Evolutionary conservation across 1,140 invertebrate genomes (phyloP), one percentile per base, ranked within the genome.

Genomic region (Atta colombica): DNA sequence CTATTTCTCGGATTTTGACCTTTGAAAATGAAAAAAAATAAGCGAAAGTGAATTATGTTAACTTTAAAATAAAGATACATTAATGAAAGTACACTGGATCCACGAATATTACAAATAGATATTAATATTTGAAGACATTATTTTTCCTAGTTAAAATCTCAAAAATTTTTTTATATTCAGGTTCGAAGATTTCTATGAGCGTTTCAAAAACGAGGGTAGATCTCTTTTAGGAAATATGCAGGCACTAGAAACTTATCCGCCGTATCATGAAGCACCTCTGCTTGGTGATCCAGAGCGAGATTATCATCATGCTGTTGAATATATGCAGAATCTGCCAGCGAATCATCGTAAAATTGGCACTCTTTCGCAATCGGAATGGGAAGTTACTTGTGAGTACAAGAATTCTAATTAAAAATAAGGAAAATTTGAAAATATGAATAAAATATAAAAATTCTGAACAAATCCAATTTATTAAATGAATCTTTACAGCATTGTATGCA

Each of bases 301-400:
- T 92, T 99, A 98, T 96, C 93, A 95, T 66, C 97, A 98, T 95
- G 97, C 97, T 12, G 94, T 96, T 69, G 94, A 96, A 14, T 96
- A 96, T 93, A 95, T 96, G 88, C 95, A 96, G 85, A 96, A 90
- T 85, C 81, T 92, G 85, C 94, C 92, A 88, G 51, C 60, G 6
- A 94, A 91, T 92, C 91, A 92, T 93, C 93, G 93, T n/a, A 95
- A 94, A 80, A 94, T 98, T 86, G 97, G 97, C 25, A 99, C 99
- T 18, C 96, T 99, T 78, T 98, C 98, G 14, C 96, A 97, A 91
- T 96, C 97, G 21, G 99, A 99, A 95, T 99, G 99, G 99, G 98
- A 99, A 96, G 98, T 98, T 77, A 97, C 97, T 85, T 98, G 98
- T 98, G 96, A 97, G 97, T 96, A 89, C 65, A 80, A 96, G 82